Evolutionary conservation across 92 coral and sea anemone species (phyloP).

Genomic region (Pocillopora grandis): DNA sequence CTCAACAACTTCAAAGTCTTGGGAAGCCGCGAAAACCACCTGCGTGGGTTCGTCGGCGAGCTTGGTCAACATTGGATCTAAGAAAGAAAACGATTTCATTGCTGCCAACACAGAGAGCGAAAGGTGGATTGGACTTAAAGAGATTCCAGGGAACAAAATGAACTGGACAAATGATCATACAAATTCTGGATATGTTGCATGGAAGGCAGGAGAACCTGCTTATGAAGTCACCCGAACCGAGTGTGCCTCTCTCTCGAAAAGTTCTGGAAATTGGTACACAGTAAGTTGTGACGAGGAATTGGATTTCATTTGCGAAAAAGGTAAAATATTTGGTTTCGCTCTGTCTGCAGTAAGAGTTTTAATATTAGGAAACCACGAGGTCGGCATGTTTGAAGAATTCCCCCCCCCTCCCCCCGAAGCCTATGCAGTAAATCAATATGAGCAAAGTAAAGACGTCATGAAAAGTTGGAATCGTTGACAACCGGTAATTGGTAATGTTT

Average conservation of each 20-base stretch:
- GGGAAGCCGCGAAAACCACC: not conserved
- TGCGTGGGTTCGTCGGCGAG: not conserved
- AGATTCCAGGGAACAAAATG: constrained; percentile 5
- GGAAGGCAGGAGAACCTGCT: constrained; percentile 17
- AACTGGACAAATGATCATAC: constrained; percentile 23
- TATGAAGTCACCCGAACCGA: constrained; percentile 1
- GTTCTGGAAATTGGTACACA: constrained; percentile 12
- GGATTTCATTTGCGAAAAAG: constrained; percentile 30
- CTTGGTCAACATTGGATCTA: constrained; percentile 25
- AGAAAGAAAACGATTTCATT: constrained; percentile 12
- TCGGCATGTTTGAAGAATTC: not conserved
- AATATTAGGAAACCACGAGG: not conserved
- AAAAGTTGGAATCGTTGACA: too few relatives aligned
- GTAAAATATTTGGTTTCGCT: not conserved
- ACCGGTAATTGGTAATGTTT: too few relatives aligned
- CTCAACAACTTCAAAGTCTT: constrained; percentile 9
- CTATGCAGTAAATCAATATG: too few relatives aligned
- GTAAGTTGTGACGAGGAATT: not conserved
- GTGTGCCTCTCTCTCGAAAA: not conserved
- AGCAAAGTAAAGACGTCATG: too few relatives aligned
- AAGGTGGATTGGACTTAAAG: constrained; percentile 25
- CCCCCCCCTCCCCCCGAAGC: not conserved
- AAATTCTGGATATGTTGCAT: not conserved
- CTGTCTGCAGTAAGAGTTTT: not conserved
- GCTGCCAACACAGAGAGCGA: not conserved